Base-by-base conservation (phyloP, 2,888 invertebrate genomes). In the Lepidonotus clava region DNA sequence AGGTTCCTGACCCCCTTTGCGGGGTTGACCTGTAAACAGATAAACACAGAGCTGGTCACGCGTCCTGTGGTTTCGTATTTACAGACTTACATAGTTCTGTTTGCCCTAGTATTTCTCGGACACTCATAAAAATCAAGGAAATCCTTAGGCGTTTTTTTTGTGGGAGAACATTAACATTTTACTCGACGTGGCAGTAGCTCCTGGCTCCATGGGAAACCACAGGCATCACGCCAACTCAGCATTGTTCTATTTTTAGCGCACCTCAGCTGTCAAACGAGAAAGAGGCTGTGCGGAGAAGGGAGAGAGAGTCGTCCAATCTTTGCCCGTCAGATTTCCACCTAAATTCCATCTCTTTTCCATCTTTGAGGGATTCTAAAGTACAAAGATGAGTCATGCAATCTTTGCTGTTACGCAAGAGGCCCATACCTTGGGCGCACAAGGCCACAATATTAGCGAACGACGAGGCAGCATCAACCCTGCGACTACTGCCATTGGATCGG, bases 331-430 rank as follows among this genome's bases (percentile, higher is more conserved):
- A 61, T n/a, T 61, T 61, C 61, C 61, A 61, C 28, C 61, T 28
- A 11, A 61, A 21, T 71, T 18, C 8, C 24, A 38, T 2, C 11
- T 18, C 14, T 11, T 71, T 71, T 71, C 1, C 71, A 38, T 71
- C 71, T 34, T 24, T 38, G 38, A 34, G 71, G 71, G 18, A 24
- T 4, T 21, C 18, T 71, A 38, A 71, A 14, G 5, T 11, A 46
- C 38, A 51, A 83, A 83, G 4, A 83, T 83, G 83, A 56, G 83
- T 85, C 56, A 28, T 40, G 85, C 84, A 83, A 36, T 87, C 0
- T 87, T 87, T 85, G 84, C 86, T 38, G 85, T 77, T 46, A 77
- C 87, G 28, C 28, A 76, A 77, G 85, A 71, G 36, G 87, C 87
- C 28, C 83, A 86, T 32, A 51, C 32, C 32, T 36, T 84, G 83